Percentiles rank a stretch among this genome's conserved stretches.
phyloP scores from a whole-genome alignment of 2,797 vertebrate genomes.

The Tinamus major region DNA sequence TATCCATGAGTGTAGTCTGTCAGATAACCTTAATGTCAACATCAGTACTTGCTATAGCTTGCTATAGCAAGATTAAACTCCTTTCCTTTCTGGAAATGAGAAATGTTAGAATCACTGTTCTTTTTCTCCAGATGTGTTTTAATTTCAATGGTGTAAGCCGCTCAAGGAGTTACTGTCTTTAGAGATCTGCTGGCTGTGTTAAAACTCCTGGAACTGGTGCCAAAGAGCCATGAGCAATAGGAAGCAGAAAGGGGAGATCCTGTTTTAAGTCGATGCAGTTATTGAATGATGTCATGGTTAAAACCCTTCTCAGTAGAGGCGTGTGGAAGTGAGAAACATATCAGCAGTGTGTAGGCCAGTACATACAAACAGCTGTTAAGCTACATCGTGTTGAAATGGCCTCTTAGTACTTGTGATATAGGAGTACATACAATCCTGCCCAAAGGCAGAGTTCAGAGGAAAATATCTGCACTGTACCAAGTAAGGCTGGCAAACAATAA shows the following conservation, averaged over 20 bases:
- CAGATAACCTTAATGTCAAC: conserved; percentile 4
- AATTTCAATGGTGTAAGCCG: conserved; percentile 48
- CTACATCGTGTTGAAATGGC: not conserved
- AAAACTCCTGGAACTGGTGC: conserved; percentile 52
- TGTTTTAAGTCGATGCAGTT: not conserved
- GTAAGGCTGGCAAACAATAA: not conserved
- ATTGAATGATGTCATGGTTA: conserved; percentile 35
- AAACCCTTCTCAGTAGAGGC: conserved; percentile 28
- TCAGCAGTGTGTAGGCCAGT: not conserved
- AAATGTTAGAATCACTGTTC: not conserved
- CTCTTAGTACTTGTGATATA: not conserved
- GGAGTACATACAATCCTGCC: not conserved
- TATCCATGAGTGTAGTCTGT: not conserved
- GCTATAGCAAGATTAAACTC: conserved; percentile 42
- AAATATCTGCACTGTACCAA: not conserved
- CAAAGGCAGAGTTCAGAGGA: not conserved
- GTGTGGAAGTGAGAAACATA: not conserved
- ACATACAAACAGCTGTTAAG: not conserved
- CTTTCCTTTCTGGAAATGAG: conserved; percentile 9
- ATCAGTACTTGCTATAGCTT: conserved; percentile 13
- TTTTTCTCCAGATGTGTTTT: conserved; percentile 50
- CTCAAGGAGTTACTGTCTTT: conserved; percentile 61
- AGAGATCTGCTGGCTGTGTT: conserved; percentile 37
- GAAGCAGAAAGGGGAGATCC: not conserved
- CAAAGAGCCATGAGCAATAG: not conserved